Evolutionary conservation across 2,113 vertebrate genomes (phyloP), one percentile per base, ranked within the genome.

Genomic region (Salvelinus namaycush): DNA sequence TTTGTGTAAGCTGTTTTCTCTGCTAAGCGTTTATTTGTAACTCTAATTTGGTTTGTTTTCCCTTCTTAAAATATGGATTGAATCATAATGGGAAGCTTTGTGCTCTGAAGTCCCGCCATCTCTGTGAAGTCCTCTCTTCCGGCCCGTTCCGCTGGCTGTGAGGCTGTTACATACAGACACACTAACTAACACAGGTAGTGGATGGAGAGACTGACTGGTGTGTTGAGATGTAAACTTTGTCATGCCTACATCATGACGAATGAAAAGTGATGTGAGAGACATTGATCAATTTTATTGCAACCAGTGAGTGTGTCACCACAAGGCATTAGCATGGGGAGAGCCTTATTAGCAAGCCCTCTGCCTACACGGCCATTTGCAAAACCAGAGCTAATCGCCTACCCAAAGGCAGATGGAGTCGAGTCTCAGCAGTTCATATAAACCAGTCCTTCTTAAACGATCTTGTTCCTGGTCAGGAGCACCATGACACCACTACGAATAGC

Each of bases 11-110:
- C 6, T 39, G 44, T 70, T 84, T 80, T 64, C 62, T 75, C 51
- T 68, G 24, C 34, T 76, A 81, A 74, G 80, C 66, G 76, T 89
- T 89, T 81, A 83, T 88, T 87, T 89, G 51, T 77, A 48, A 14
- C 66, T 77, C 68, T 82, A 77, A 79, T 70, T 68, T 64, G 68
- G 51, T 81, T 86, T 84, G 73, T 89, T 86, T 88, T 82, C 70
- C 68, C 49, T 78, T 82, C 78, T 79, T 81, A 69, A 73, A 76
- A 77, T 67, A 64, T 74, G 76, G 77, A 79, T 73, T 62, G 44
- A 6, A 68, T 77, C 62, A 49, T 78, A 81, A 80, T 74, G 49
- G 60, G 72, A 59, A 73, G 77, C 77, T 83, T 74, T 76, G 68
- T 71, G 48, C 70, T 80, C 66, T 76, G 67, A 80, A 78, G 13